A percentile compares a stretch with the other conserved stretches of the same genome.
Conservation (phyloP, 2,888 invertebrate species). For the Tenthredo amoena region DNA sequence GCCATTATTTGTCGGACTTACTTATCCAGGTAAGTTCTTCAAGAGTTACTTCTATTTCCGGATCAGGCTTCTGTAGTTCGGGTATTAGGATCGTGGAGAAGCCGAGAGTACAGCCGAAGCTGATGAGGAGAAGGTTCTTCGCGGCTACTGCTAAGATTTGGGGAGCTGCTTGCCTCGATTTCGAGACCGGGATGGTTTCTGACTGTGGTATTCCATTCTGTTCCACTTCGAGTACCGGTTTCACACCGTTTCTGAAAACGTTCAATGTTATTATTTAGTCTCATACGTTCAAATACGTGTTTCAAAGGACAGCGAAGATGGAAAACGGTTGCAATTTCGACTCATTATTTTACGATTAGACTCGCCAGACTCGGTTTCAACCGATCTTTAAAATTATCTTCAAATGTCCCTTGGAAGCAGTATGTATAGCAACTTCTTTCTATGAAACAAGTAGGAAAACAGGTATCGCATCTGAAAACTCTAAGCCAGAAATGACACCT, state of each 20-base stretch:
- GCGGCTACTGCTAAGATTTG: constrained; percentile 90
- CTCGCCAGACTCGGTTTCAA: not conserved
- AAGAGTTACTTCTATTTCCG: constrained; percentile 71
- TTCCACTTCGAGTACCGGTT: constrained; percentile 55
- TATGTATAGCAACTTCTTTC: not conserved
- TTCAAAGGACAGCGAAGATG: not conserved
- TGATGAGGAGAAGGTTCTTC: constrained; percentile 88
- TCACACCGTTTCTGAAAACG: constrained; percentile 63
- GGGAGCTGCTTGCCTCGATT: constrained; percentile 80
- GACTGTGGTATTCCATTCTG: constrained; percentile 61
- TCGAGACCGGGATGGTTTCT: constrained; percentile 64
- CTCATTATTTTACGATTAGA: not conserved
- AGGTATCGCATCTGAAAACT: not conserved
- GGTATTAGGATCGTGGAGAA: constrained; percentile 91
- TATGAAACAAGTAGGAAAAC: not conserved
- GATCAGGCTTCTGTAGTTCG: constrained; percentile 80
- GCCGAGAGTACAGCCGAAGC: constrained; percentile 90
- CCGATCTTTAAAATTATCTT: not conserved
- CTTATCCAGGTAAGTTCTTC: constrained; percentile 76
- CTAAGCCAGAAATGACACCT: not conserved
- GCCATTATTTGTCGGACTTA: constrained; percentile 59
- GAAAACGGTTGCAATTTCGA: not conserved
- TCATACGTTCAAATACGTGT: not conserved
- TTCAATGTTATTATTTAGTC: not conserved
- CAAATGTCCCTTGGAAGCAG: not conserved